Evolutionary conservation across 1,140 invertebrate genomes (phyloP), one percentile per base, ranked within the genome.

Genomic region (Neodiprion lecontei): DNA sequence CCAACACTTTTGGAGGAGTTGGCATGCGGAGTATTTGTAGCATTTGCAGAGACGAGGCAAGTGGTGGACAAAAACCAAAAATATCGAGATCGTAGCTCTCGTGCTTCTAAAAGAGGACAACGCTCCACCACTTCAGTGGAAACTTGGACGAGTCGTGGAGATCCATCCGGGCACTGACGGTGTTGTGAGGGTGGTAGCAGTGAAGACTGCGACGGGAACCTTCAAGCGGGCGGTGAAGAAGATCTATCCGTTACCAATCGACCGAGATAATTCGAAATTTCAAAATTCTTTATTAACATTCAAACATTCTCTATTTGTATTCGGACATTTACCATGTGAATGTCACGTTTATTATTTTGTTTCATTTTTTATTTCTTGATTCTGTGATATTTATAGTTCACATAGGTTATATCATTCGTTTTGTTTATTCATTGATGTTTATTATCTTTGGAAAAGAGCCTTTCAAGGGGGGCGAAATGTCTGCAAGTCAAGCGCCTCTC

Each of bases 151-250:
- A 23, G 67, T 86, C 17, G 75, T 70, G n/a, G 67, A 72, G 7
- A 40, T 72, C 7, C 79, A 80, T 73, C 84, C 85, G 0, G 85
- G 83, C 9, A n/a, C 72, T 1, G 86, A 87, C 74, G 73, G 77
- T 8, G 40, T 77, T n/a, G 81, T 85, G 10, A 72, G 84, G 28
- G 77, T 79, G 1, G 84, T 78, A 1, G 78, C 80, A 53, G 69
- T 85, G 7, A 65, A 23, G 9, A 85, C 84, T 11, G 73, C 48
- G 66, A 76, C 68, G 49, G 83, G 85, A 53, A 53, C 40, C n/a
- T 70, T 23, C 47, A 70, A 70, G 47, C n/a, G 28, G 40, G 69
- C 69, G 7, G 69, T 70, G 7, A 70, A 48, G 14, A 70, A 70
- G 14, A 14, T 70, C n/a, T 70, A 28, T 48, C 21, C 28, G 9